phyloP scores from a whole-genome alignment of 2,888 invertebrate genomes.

The Nomada ferruginata region DNA sequence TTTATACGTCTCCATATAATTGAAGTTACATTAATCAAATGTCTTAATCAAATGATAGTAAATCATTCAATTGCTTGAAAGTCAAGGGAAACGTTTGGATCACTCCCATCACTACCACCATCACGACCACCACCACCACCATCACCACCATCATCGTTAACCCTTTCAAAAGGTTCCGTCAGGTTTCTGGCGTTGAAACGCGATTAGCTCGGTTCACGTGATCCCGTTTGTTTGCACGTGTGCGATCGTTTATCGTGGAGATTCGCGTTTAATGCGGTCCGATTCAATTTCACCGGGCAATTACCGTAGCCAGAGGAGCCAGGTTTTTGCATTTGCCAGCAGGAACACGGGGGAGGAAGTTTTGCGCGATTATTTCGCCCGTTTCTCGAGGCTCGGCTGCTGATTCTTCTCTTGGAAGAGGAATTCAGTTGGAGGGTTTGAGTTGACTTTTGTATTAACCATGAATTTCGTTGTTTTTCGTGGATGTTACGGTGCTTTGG shows the following conservation, averaged over 20 bases:
- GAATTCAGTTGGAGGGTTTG: neutral
- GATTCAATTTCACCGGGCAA: slow-evolving; percentile 44
- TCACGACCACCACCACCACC: neutral
- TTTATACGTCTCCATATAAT: too few species aligned
- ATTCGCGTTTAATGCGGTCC: slow-evolving; percentile 33
- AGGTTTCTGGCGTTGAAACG: slow-evolving; percentile 22
- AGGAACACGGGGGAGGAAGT: too few species aligned
- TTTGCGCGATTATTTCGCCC: neutral
- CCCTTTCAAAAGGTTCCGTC: neutral
- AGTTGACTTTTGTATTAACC: neutral
- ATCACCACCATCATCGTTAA: slow-evolving; percentile 4
- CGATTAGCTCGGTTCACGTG: slow-evolving; percentile 53
- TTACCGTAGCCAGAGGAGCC: slow-evolving; percentile 10
- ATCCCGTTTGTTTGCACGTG: slow-evolving; percentile 46
- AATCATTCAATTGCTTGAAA: too few species aligned
- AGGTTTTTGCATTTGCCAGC: neutral
- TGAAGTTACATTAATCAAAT: too few species aligned
- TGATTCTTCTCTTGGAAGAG: too few species aligned
- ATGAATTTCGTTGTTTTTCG: too few species aligned
- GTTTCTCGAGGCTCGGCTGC: neutral
- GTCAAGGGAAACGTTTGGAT: too few species aligned
- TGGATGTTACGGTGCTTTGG: too few species aligned
- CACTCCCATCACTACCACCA: too few species aligned
- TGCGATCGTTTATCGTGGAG: slow-evolving; percentile 45
- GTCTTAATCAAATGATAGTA: too few species aligned